These are phyloP conservation scores for Hydrozoanthus gracilis DNA, from an alignment of 92 coral and sea anemone genomes.

Conservation along the genomic window DNA sequence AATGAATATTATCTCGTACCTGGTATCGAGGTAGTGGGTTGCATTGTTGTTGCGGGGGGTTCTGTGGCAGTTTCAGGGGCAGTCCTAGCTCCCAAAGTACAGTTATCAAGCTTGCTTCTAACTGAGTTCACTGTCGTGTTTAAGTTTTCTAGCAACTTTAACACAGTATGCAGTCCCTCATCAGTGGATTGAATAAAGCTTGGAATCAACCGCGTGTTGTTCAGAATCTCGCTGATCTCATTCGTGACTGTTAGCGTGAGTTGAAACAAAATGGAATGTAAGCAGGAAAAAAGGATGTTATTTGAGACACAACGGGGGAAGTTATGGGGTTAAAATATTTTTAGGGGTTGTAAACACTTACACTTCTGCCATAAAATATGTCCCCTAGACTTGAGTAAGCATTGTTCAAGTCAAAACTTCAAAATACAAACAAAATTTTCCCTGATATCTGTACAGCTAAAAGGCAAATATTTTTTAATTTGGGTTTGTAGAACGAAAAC, in stretches of 20 bases:
- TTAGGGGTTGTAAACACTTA: too few relatives aligned
- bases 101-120: slow-evolving; percentile 69
- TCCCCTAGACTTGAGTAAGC: too few relatives aligned
- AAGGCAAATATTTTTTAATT: too few relatives aligned
- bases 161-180: slow-evolving; percentile 48
- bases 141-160: slow-evolving; percentile 57
- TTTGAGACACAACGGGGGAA: too few relatives aligned
- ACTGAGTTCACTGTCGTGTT: slow-evolving; percentile 50
- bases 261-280: too few relatives aligned
- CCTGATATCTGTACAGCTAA: too few relatives aligned
- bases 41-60: slow-evolving; percentile 24
- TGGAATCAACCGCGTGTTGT: slow-evolving; percentile 68
- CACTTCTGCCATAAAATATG: too few relatives aligned
- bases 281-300: too few relatives aligned
- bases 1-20: slow-evolving; percentile 28
- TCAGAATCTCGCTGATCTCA: slow-evolving; percentile 43
- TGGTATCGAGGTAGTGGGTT: slow-evolving; percentile 41
- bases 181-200: slow-evolving; percentile 56
- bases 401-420: too few relatives aligned
- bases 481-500: too few relatives aligned
- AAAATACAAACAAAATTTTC: too few relatives aligned
- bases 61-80: not conserved
- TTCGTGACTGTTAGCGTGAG: not conserved
- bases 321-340: too few relatives aligned
- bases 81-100: slow-evolving; percentile 29